Percentiles rank a stretch among this genome's conserved stretches.
phyloP scores from a whole-genome alignment of 2,113 vertebrate genomes.

The Psammodynastes pulverulentus region DNA sequence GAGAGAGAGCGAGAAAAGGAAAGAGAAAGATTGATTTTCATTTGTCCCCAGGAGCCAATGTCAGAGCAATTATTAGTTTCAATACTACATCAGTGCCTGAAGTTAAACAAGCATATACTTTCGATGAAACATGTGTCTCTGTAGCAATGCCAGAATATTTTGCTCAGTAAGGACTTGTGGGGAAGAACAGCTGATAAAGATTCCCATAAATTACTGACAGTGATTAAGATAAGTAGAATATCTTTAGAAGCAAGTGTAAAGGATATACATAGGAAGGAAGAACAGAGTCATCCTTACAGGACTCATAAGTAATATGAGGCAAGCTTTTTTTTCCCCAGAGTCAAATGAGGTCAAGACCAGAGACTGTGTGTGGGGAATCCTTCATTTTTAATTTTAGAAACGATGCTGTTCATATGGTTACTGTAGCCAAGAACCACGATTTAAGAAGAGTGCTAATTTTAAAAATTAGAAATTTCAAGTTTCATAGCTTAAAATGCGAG shows the following conservation, averaged over 20 bases:
- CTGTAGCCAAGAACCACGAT: constrained; percentile 29
- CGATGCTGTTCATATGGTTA: constrained; percentile 9
- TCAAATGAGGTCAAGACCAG: constrained; percentile 43
- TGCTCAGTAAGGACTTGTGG: constrained; percentile 32
- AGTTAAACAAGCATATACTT: constrained; percentile 57
- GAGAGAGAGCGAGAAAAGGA: not conserved
- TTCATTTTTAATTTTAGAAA: constrained; percentile 43
- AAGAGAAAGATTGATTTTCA: constrained; percentile 49
- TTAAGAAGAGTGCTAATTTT: constrained; percentile 28
- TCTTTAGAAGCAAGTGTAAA: constrained; percentile 41
- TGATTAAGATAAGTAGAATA: constrained; percentile 45
- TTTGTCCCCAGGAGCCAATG: constrained; percentile 46
- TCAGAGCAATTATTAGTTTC: constrained; percentile 41
- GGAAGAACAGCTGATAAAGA: constrained; percentile 52
- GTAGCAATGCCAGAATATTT: constrained; percentile 51
- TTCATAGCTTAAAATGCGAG: not conserved
- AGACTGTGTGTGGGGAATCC: not conserved
- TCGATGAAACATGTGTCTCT: constrained; percentile 50
- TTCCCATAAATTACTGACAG: constrained; percentile 41
- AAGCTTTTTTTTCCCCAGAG: constrained; percentile 7
- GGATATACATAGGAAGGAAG: constrained; percentile 30
- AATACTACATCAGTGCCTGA: constrained; percentile 44
- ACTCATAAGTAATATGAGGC: constrained; percentile 43
- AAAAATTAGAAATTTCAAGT: not conserved
- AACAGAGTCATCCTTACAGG: constrained; percentile 26